Percentiles rank a stretch among this genome's conserved stretches.
Conservation (phyloP, 2,888 invertebrate genomes). For the Isotomurus palustris region DNA sequence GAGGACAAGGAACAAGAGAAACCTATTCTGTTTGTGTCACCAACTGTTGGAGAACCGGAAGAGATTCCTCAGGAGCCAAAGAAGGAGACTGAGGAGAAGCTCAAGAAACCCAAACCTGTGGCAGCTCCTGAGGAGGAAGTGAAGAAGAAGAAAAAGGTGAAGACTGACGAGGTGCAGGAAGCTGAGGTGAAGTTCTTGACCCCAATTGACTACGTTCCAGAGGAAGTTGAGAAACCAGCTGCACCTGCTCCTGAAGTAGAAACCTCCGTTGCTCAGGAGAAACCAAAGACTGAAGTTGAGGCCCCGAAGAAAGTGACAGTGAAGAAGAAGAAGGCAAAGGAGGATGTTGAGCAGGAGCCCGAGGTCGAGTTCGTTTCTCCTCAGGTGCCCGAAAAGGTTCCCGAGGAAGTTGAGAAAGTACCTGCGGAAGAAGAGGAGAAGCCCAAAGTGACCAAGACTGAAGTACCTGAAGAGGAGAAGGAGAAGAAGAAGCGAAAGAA, state of each 20-base stretch:
- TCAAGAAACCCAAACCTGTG: background rate
- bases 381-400: background rate
- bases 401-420: background rate
- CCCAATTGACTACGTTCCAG: background rate
- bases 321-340: background rate
- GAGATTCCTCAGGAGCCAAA: background rate
- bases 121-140: background rate
- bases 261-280: background rate
- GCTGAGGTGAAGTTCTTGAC: conserved; percentile 5
- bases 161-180: conserved; percentile 1
- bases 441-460: background rate
- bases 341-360: background rate
- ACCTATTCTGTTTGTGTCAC: background rate
- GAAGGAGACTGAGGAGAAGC: background rate
- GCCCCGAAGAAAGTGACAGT: background rate
- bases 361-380: background rate
- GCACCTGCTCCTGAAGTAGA: too few relatives aligned
- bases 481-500: background rate
- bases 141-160: background rate
- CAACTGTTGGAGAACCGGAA: background rate
- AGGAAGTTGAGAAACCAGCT: too few relatives aligned
- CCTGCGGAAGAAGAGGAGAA: background rate
- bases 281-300: background rate
- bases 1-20: background rate
- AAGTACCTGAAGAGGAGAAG: background rate